Conservation (phyloP, 2,113 vertebrate genomes). For the Todiramphus chloris region DNA sequence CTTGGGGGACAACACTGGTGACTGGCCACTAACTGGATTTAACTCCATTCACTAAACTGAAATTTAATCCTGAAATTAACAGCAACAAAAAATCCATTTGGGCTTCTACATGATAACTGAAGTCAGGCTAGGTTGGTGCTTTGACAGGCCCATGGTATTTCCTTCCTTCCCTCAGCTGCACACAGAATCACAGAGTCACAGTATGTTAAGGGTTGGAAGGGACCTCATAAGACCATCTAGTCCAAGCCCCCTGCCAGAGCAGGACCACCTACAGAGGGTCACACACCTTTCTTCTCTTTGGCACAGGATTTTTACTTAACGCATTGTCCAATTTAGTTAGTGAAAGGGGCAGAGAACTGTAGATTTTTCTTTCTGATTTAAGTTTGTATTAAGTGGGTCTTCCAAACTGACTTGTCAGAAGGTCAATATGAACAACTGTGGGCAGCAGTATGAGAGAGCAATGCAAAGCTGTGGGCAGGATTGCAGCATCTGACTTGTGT, state of each 20-base stretch:
- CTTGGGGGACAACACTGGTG: too few relatives aligned
- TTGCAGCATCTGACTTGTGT: neutral
- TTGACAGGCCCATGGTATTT: neutral
- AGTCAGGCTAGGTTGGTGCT: neutral
- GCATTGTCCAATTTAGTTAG: neutral
- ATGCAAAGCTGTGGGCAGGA: neutral
- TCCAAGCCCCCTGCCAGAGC: too few relatives aligned
- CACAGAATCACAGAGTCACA: too few relatives aligned
- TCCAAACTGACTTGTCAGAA: neutral
- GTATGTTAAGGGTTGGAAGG: too few relatives aligned
- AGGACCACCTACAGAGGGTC: too few relatives aligned
- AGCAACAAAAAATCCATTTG: too few relatives aligned
- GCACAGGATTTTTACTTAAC: neutral
- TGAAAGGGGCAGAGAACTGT: neutral
- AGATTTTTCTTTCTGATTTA: neutral
- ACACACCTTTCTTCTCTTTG: neutral
- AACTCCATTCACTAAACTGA: too few relatives aligned
- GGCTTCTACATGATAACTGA: neutral
- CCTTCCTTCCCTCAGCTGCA: neutral
- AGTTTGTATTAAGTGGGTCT: neutral
- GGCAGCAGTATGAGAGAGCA: neutral
- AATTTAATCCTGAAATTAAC: too few relatives aligned
- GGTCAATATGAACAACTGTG: neutral
- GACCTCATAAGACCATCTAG: too few relatives aligned
- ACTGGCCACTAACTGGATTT: too few relatives aligned